phyloP scores from a whole-genome alignment of 2,113 vertebrate species.

The Apus apus region DNA sequence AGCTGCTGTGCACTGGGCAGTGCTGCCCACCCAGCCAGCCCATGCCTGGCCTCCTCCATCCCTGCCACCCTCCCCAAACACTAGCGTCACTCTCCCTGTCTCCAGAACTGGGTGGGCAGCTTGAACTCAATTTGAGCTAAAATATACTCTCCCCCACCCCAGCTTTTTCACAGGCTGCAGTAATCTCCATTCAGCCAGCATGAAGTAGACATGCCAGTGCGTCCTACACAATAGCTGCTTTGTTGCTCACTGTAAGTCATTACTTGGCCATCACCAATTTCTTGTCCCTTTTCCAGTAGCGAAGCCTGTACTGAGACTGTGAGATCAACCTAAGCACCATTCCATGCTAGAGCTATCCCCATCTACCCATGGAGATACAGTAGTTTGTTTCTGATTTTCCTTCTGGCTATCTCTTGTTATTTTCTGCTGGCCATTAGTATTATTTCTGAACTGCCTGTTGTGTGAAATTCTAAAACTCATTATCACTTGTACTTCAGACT shows the following conservation, averaged over 20 bases:
- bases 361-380: not conserved
- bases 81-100: not conserved
- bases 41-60: fast-evolving
- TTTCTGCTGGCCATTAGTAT: not conserved
- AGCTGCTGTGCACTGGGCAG: not conserved
- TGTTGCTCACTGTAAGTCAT: not conserved
- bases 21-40: not conserved
- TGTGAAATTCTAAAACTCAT: not conserved
- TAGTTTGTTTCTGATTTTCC: not conserved
- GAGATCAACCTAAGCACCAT: not conserved
- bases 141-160: not conserved
- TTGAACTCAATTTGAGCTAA: not conserved
- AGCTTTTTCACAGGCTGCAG: not conserved
- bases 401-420: not conserved
- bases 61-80: fast-evolving
- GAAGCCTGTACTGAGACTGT: not conserved
- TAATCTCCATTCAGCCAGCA: not conserved
- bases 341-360: not conserved
- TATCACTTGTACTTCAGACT: not conserved
- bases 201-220: fast-evolving
- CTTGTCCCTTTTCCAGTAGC: not conserved
- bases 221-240: not conserved
- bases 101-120: not conserved
- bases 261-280: not conserved
- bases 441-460: not conserved